phyloP scores from a whole-genome alignment of 2,888 invertebrate species.

The Philaethria dido region DNA sequence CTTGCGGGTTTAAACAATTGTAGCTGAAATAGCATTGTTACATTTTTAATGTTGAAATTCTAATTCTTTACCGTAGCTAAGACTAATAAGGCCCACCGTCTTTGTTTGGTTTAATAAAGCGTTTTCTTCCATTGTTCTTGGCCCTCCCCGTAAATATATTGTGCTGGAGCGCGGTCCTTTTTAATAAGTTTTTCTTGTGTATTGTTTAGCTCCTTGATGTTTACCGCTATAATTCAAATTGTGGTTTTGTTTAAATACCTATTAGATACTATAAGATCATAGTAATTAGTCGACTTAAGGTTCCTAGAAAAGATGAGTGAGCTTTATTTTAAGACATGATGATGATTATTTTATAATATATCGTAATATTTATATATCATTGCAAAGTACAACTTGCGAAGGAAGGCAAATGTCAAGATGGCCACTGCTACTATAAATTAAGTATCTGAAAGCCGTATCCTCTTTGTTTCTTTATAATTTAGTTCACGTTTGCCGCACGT shows the following conservation, averaged over 20 bases:
- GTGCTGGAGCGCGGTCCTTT: conserved; percentile 40
- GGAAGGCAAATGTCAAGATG: conserved; percentile 10
- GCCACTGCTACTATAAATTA: conserved; percentile 2
- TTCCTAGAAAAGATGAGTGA: conserved; percentile 15
- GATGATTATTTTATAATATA: neutral
- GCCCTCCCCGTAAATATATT: conserved; percentile 42
- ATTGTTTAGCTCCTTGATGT: conserved; percentile 39
- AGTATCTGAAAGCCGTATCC: conserved; percentile 6
- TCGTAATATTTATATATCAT: neutral
- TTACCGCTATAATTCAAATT: conserved; percentile 34
- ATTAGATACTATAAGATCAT: conserved; percentile 3
- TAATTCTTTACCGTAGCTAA: conserved; percentile 40
- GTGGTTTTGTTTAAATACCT: conserved; percentile 25
- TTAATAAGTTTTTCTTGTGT: conserved; percentile 43
- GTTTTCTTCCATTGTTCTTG: conserved; percentile 42
- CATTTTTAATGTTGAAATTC: conserved; percentile 38
- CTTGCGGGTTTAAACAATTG: conserved; percentile 37
- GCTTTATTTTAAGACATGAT: neutral
- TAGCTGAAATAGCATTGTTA: conserved; percentile 37
- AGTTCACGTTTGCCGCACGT: conserved; percentile 18
- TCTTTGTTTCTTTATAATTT: conserved; percentile 25
- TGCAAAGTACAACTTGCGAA: neutral
- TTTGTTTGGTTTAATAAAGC: conserved; percentile 45
- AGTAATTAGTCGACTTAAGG: conserved; percentile 3
- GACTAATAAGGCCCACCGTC: conserved; percentile 43